Percentiles rank a stretch among this genome's conserved stretches.
Conservation (phyloP, 2,888 invertebrate genomes). For the Caenorhabditis sp. region DNA sequence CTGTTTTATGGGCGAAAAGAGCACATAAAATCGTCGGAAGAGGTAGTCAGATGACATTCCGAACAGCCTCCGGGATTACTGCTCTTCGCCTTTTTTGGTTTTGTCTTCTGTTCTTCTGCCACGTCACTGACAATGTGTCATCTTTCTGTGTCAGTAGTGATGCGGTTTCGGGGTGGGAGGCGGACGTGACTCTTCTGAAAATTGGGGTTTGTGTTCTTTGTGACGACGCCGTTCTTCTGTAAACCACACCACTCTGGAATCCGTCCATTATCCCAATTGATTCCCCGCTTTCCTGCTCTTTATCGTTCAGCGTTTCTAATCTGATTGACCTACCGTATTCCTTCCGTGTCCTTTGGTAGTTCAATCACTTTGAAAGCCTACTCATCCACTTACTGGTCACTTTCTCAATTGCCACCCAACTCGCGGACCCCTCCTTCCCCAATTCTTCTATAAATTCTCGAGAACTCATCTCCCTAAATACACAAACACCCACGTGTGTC, state of each 20-base stretch:
- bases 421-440: neutral
- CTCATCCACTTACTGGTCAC: neutral
- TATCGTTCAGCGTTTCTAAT: too few relatives aligned
- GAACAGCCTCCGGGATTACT: neutral
- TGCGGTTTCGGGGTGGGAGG: too few relatives aligned
- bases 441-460: neutral
- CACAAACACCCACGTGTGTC: slow-evolving; percentile 10
- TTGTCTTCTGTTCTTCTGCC: neutral
- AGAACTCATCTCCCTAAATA: neutral
- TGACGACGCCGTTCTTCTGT: too few relatives aligned
- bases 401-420: neutral
- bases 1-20: neutral
- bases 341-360: neutral
- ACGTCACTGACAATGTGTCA: neutral
- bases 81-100: neutral
- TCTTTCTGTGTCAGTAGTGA: neutral
- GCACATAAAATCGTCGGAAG: slow-evolving; percentile 3
- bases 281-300: too few relatives aligned
- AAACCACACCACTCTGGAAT: neutral
- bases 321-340: neutral
- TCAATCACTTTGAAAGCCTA: neutral
- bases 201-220: too few relatives aligned
- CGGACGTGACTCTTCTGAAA: too few relatives aligned
- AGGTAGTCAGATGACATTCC: neutral
- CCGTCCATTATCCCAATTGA: too few relatives aligned